Base-by-base conservation (phyloP, 1,140 invertebrate genomes). In the Batillaria attramentaria region DNA sequence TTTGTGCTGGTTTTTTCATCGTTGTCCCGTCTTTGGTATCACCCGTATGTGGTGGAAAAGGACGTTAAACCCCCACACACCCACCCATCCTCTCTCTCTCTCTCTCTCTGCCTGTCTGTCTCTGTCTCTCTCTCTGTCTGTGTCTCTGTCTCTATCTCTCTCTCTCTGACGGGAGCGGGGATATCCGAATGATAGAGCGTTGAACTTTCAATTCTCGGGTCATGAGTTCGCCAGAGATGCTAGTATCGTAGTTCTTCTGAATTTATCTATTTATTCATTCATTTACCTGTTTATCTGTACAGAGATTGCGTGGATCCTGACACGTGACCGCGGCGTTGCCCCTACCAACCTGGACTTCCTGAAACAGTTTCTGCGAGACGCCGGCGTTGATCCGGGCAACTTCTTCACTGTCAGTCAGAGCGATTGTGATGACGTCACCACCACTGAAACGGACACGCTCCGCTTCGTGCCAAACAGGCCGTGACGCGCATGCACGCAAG, bases 231-330 rank as follows among this genome's bases (percentile, higher is more conserved):
- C 10, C 8, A 50, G 10, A 24, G 46, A 50, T 24, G 10, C 46
- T 13, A 13, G 46, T 10, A 24, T 24, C 10, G 10, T 50, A 50
- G 24, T 60, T 60, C 31, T 13, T n/a, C 24, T 13, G 6, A 10
- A 60, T 60, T 60, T n/a, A 24, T 13, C 31, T n/a, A 4, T 13
- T 13, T 60, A 24, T n/a, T 6, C 57, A 10, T 13, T 4, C 24
- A 60, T 50, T 50, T 6, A 16, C 16, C 1, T 4, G 1, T 33
- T 16, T 6, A 16, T 33, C 37, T n/a, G 16, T 43, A 18, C 70
- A 72, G 70, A 72, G 39, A 46, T 46, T n/a, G 70, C 70, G 20
- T 72, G 70, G 70, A 72, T 72, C 41, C n/a, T 72, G 42, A 72
- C 70, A 41, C 42, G 70, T n/a, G 70, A 41, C 24, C 41, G 43